Evolutionary conservation across 1,140 invertebrate genomes (phyloP).

Genomic region (Helicorthomorpha holstii): DNA sequence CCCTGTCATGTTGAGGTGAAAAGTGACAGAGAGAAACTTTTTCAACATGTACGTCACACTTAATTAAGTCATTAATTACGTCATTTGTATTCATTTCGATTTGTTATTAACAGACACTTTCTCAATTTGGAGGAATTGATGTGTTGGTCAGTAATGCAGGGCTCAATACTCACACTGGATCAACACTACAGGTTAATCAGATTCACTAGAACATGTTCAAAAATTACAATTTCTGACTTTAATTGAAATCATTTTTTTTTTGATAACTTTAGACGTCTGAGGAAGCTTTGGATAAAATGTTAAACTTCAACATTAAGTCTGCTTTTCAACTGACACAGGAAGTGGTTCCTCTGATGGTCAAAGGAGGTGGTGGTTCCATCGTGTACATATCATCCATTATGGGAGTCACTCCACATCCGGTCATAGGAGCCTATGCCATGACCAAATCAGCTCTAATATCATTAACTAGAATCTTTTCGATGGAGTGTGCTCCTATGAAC

Average conservation of each 20-base stretch:
- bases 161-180: too few relatives aligned
- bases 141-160: too few relatives aligned
- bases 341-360: slow-evolving; percentile 58
- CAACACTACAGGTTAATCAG: too few relatives aligned
- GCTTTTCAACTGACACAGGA: too few relatives aligned
- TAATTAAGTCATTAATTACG: too few relatives aligned
- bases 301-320: slow-evolving; percentile 86
- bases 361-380: slow-evolving; percentile 68
- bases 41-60: slow-evolving; percentile 47
- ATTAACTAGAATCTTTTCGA: slow-evolving; percentile 61
- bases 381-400: slow-evolving; percentile 78
- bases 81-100: too few relatives aligned
- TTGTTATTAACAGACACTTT: too few relatives aligned
- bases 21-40: slow-evolving; percentile 55
- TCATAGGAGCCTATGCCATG: slow-evolving; percentile 81
- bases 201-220: too few relatives aligned
- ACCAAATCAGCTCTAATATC: slow-evolving; percentile 86
- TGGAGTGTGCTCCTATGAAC: slow-evolving; percentile 51
- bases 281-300: slow-evolving; percentile 82
- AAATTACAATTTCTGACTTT: too few relatives aligned
- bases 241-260: too few relatives aligned
- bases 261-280: slow-evolving; percentile 63
- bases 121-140: too few relatives aligned
- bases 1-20: slow-evolving; percentile 72
- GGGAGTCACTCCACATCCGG: slow-evolving; percentile 67